Percentiles rank a stretch among this genome's conserved stretches.
Evolutionary conservation across 2,888 invertebrate species (phyloP).

Genomic region (Ormyrus nitidulus): DNA sequence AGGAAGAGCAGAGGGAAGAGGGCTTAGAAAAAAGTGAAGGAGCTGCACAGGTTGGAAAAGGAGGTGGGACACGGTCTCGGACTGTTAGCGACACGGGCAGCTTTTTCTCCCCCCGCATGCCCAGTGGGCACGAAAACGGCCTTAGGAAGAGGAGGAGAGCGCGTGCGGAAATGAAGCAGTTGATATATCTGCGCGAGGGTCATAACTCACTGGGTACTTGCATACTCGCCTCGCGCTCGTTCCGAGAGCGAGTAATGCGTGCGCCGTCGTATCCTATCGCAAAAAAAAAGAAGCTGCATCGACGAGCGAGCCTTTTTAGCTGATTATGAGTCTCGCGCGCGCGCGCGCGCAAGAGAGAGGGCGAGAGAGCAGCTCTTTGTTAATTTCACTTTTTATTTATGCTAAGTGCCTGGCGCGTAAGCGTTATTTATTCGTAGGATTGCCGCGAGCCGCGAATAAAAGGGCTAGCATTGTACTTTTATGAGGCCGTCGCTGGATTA

Average conservation of each 20-base stretch:
- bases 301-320: no score
- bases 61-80: no score
- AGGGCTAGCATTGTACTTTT: constrained; percentile 30
- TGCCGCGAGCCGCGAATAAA: constrained; percentile 20
- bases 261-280: background rate
- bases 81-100: constrained; percentile 2
- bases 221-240: constrained; percentile 54
- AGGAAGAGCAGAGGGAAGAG: no score
- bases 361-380: constrained; percentile 44
- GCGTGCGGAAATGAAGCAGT: constrained; percentile 72
- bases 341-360: constrained; percentile 48
- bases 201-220: constrained; percentile 73
- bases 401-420: constrained; percentile 52
- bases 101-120: background rate
- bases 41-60: no score
- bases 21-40: no score
- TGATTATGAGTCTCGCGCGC: constrained; percentile 39
- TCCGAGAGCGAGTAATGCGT: background rate
- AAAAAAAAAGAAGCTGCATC: background rate
- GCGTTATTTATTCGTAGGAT: constrained; percentile 54
- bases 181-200: constrained; percentile 72
- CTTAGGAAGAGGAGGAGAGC: background rate
- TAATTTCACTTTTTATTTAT: constrained; percentile 52
- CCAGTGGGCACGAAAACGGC: constrained; percentile 10
- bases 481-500: constrained; percentile 46